phyloP scores from a whole-genome alignment of 2,113 vertebrate genomes.

The Cisticola juncidis region DNA sequence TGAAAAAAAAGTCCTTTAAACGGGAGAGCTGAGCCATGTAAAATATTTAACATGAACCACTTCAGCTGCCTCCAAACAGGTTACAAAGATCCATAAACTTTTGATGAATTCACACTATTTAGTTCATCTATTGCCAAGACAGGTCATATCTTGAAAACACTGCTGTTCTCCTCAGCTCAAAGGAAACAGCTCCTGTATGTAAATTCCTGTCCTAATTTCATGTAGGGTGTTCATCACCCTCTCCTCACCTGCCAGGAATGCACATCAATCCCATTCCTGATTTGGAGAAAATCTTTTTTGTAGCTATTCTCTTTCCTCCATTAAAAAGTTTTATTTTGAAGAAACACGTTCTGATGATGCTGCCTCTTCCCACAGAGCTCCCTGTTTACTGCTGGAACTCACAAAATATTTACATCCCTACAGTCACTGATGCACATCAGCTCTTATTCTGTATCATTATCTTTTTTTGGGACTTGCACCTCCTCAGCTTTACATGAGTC shows the following conservation, averaged over 20 bases:
- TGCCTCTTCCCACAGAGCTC: neutral
- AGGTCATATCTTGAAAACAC: neutral
- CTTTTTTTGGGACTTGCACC: neutral
- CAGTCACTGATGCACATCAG: neutral
- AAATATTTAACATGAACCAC: slow-evolving; percentile 16
- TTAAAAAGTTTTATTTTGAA: neutral
- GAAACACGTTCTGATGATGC: neutral
- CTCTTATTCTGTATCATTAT: neutral
- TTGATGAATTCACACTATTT: neutral
- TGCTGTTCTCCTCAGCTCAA: neutral
- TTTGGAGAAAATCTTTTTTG: neutral
- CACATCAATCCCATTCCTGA: rapidly evolving
- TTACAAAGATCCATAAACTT: neutral
- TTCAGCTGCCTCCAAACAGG: neutral
- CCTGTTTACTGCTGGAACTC: neutral
- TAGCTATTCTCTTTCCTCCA: neutral
- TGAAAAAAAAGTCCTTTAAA: neutral
- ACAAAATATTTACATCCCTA: neutral
- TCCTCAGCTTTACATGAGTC: neutral
- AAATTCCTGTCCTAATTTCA: neutral
- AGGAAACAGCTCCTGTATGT: neutral
- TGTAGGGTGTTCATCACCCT: neutral
- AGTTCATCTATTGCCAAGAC: neutral
- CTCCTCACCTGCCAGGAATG: neutral
- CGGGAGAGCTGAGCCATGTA: neutral